phyloP scores from a whole-genome alignment of 2,888 invertebrate species.

The Limnephilus auricula region DNA sequence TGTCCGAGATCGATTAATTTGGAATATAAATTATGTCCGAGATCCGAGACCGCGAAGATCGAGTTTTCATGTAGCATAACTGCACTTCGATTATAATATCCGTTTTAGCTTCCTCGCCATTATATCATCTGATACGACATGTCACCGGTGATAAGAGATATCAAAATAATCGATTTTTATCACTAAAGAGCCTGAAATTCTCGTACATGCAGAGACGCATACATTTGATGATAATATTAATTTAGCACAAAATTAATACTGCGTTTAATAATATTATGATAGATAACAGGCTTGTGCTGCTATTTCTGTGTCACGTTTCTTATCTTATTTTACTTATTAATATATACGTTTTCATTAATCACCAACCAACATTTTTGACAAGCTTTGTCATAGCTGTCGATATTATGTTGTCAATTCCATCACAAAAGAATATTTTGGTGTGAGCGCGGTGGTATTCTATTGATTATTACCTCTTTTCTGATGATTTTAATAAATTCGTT shows the following conservation, averaged over 20 bases:
- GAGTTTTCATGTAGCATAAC: neutral
- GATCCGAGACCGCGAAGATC: no score
- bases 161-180: neutral
- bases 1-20: no score
- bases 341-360: slow-evolving; percentile 24
- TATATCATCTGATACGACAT: neutral
- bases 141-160: neutral
- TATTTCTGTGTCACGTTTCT: slow-evolving; percentile 5
- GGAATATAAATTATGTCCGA: no score
- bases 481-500: neutral
- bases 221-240: neutral
- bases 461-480: neutral
- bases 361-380: slow-evolving; percentile 27
- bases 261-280: neutral
- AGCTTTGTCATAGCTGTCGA: slow-evolving; percentile 1
- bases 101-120: neutral
- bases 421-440: neutral
- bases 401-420: neutral
- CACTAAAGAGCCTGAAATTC: neutral
- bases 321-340: slow-evolving; percentile 3
- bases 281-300: neutral
- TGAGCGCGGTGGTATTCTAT: neutral
- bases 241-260: neutral
- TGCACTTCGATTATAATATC: neutral
- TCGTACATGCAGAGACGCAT: neutral